A percentile compares a stretch with the other conserved stretches of the same genome.
Evolutionary conservation across 2,797 vertebrate genomes (phyloP).

Genomic region (Scarus forsteni): DNA sequence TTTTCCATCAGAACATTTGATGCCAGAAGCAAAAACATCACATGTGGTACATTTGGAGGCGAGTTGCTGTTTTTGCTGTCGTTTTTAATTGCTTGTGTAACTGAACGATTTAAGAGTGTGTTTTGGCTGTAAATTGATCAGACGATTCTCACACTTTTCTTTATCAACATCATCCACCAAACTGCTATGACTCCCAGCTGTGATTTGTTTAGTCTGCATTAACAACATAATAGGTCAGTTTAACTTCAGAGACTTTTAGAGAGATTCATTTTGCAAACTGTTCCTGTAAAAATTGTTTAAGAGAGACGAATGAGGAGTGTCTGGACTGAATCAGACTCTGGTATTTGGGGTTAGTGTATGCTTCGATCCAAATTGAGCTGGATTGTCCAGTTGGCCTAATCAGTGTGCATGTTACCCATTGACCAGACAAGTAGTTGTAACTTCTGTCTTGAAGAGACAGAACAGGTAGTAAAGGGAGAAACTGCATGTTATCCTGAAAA

Average conservation of each 20-base stretch:
- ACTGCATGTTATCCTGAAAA: too few species aligned
- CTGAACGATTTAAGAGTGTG: background rate
- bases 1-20: background rate
- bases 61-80: too few species aligned
- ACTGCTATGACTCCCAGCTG: background rate
- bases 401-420: too few species aligned
- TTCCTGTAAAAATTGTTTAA: background rate
- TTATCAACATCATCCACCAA: background rate
- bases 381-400: slow-evolving; percentile 3
- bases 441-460: too few species aligned
- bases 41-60: background rate
- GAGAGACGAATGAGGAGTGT: background rate
- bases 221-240: background rate
- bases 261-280: background rate
- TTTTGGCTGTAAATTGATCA: background rate
- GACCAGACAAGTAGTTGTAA: too few species aligned
- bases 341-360: background rate
- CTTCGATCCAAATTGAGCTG: background rate
- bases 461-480: too few species aligned
- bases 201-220: slow-evolving; percentile 1
- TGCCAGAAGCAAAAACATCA: background rate
- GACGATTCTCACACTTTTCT: background rate
- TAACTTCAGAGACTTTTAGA: background rate
- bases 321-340: background rate
- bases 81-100: background rate